Evolutionary conservation across 2,113 vertebrate genomes (phyloP).

Genomic region (Fregata magnificens): DNA sequence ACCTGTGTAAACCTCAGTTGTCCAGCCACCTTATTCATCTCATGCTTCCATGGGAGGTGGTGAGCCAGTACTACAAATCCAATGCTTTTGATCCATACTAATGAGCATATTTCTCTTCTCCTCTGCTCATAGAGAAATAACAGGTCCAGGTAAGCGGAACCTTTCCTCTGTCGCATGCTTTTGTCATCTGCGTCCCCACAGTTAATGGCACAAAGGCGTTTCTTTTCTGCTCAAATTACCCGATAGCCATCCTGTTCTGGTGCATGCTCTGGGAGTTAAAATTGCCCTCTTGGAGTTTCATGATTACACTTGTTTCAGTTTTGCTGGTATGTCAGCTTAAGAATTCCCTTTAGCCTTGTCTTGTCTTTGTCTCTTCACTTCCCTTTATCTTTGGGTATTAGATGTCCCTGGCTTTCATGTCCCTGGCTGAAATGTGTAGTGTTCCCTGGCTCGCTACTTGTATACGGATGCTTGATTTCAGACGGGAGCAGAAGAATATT

Average conservation of each 20-base stretch:
- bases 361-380: slow-evolving; percentile 16
- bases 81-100: slow-evolving; percentile 52
- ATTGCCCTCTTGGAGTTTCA: neutral
- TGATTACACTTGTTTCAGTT: neutral
- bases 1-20: neutral
- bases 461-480: slow-evolving; percentile 22
- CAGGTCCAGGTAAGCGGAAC: slow-evolving; percentile 75
- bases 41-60: neutral
- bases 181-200: slow-evolving; percentile 11
- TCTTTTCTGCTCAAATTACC: neutral
- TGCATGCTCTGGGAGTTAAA: slow-evolving; percentile 43
- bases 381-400: neutral
- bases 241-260: neutral
- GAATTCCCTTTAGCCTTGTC: slow-evolving; percentile 9
- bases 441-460: slow-evolving; percentile 1
- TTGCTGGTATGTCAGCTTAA: slow-evolving; percentile 20
- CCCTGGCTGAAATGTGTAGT: slow-evolving; percentile 31
- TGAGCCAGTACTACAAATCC: neutral
- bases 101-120: slow-evolving; percentile 70
- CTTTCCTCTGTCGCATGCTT: slow-evolving; percentile 53
- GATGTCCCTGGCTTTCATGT: slow-evolving; percentile 11
- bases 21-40: neutral
- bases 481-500: neutral
- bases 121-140: slow-evolving; percentile 74
- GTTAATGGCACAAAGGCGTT: slow-evolving; percentile 34